Conservation (phyloP, 1,140 invertebrate species). For the Vollenhovia emeryi region DNA sequence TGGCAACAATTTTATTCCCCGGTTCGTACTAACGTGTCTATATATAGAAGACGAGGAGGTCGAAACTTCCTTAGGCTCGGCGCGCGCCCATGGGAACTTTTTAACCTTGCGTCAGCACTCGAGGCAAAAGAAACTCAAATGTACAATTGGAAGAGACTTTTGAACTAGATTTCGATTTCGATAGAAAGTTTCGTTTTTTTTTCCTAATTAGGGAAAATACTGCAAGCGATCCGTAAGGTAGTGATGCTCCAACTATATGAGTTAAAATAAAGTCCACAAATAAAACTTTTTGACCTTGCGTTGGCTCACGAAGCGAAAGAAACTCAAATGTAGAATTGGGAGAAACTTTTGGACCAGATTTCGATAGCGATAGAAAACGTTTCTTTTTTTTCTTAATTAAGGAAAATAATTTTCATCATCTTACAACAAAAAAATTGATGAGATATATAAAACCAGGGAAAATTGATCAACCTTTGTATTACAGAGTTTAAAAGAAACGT, state of each 20-base stretch:
- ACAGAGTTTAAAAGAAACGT: no score
- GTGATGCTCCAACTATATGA: no score
- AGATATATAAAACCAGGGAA: no score
- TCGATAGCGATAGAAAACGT: not conserved
- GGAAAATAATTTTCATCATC: no score
- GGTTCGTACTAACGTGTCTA: constrained; percentile 31
- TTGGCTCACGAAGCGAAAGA: not conserved
- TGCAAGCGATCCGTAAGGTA: not conserved
- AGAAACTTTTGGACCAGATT: not conserved
- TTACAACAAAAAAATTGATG: no score
- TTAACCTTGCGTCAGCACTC: not conserved
- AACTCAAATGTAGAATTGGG: not conserved
- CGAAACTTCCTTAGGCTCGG: constrained; percentile 14
- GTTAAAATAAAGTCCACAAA: no score
- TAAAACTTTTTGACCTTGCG: constrained; percentile 27
- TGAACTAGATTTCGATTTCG: not conserved
- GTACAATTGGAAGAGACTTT: not conserved
- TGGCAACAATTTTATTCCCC: constrained; percentile 51
- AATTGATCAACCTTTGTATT: no score
- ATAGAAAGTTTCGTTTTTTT: not conserved
- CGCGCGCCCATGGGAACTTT: constrained; percentile 7
- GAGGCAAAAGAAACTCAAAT: not conserved
- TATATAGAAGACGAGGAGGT: constrained; percentile 33
- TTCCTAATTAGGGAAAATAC: not conserved
- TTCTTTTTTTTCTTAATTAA: not conserved